phyloP scores from a whole-genome alignment of 2,797 vertebrate species.

The Rhinogobio ventralis region DNA sequence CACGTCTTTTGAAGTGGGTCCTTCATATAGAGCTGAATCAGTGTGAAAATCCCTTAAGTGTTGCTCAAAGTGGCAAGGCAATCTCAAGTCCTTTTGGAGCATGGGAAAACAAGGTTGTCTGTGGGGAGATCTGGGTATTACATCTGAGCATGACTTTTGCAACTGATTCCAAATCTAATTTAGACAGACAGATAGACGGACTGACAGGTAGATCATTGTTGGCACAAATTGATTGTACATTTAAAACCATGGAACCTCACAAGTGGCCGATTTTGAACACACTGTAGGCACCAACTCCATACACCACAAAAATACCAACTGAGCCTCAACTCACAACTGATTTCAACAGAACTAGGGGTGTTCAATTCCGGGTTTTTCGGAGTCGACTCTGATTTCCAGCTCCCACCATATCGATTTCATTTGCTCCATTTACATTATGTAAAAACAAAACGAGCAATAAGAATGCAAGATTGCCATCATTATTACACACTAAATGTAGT shows the following conservation, averaged over 20 bases:
- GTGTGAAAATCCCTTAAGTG: constrained; percentile 24
- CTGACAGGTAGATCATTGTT: background rate
- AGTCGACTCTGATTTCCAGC: background rate
- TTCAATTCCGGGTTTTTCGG: background rate
- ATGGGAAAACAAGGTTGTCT: constrained; percentile 15
- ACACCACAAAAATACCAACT: background rate
- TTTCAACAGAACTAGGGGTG: background rate
- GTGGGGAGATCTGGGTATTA: constrained; percentile 27
- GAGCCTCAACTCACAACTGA: background rate
- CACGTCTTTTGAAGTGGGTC: constrained; percentile 44
- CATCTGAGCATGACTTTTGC: background rate
- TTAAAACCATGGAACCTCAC: background rate
- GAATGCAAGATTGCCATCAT: background rate
- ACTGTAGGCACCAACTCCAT: background rate
- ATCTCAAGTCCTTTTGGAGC: constrained; percentile 37
- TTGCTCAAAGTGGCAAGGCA: constrained; percentile 34
- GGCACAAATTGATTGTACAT: background rate
- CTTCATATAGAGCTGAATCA: constrained; percentile 47
- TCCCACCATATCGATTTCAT: background rate
- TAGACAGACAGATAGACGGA: background rate
- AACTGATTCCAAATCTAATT: background rate
- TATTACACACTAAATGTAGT: background rate
- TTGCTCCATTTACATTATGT: background rate
- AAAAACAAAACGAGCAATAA: background rate
- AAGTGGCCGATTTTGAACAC: background rate